phyloP scores from a whole-genome alignment of 1,140 invertebrate genomes.

The Coboldia fuscipes region DNA sequence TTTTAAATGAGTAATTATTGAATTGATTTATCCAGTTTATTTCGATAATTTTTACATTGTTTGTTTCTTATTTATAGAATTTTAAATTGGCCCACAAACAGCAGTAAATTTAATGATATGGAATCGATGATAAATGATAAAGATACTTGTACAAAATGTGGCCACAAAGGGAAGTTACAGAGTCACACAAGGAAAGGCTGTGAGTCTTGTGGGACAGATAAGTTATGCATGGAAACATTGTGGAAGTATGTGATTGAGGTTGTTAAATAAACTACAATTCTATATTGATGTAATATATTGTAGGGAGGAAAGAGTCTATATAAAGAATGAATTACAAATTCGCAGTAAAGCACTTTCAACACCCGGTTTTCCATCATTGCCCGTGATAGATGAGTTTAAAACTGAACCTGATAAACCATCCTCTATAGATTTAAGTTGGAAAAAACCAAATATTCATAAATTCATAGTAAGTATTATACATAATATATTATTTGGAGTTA shows the following conservation, averaged over 20 bases:
- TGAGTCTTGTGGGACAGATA: conserved; percentile 29
- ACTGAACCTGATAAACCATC: conserved; percentile 24
- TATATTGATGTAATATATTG: too few species aligned
- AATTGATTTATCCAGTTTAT: too few species aligned
- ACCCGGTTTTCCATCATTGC: conserved; percentile 43
- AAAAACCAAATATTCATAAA: conserved; percentile 38
- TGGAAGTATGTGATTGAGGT: conserved; percentile 26
- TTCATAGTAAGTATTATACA: conserved; percentile 33
- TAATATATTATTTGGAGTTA: not conserved
- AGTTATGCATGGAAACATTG: conserved; percentile 31
- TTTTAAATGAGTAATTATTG: conserved; percentile 33
- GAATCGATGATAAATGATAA: conserved; percentile 28
- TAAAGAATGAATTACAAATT: conserved; percentile 45
- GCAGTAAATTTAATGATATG: conserved; percentile 25
- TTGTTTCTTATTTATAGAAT: too few species aligned
- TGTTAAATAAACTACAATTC: conserved; percentile 2
- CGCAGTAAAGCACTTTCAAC: conserved; percentile 40
- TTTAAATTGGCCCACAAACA: conserved; percentile 34
- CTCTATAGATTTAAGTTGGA: conserved; percentile 32
- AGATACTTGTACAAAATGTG: conserved; percentile 40
- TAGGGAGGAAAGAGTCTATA: conserved; percentile 32
- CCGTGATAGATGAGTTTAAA: conserved; percentile 55
- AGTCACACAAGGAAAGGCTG: conserved; percentile 39
- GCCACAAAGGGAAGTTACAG: conserved; percentile 35
- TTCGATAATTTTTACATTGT: too few species aligned